Conservation (phyloP, 2,888 invertebrate species). For the Rhingia campestris region DNA sequence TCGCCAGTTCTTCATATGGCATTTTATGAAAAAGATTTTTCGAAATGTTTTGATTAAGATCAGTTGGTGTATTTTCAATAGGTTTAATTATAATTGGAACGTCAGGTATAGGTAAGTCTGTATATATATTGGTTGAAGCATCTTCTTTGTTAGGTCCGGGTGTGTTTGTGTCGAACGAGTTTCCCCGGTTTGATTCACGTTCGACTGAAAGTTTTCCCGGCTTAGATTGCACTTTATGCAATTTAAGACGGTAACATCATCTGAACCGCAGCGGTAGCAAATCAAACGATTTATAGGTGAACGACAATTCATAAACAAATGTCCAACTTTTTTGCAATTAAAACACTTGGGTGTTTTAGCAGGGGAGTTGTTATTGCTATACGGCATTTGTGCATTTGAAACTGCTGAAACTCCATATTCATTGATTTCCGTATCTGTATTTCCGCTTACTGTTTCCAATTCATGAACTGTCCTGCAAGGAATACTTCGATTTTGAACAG, state of each 20-base stretch:
- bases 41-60: background rate
- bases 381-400: background rate
- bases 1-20: background rate
- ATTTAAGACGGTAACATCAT: background rate
- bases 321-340: background rate
- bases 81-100: background rate
- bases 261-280: constrained; percentile 14
- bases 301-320: background rate
- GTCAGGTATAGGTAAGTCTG: background rate
- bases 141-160: constrained; percentile 17
- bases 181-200: background rate
- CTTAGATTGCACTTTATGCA: background rate
- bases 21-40: background rate
- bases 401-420: background rate
- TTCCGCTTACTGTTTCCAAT: background rate
- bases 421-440: background rate
- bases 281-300: background rate
- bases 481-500: background rate
- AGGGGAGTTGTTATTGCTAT: background rate
- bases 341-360: background rate
- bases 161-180: constrained; percentile 17
- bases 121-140: constrained; percentile 2
- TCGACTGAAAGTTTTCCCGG: background rate
- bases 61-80: background rate
- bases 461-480: constrained; percentile 1